Conservation (phyloP, 2,888 invertebrate species). For the Tetrapedia diversipes region DNA sequence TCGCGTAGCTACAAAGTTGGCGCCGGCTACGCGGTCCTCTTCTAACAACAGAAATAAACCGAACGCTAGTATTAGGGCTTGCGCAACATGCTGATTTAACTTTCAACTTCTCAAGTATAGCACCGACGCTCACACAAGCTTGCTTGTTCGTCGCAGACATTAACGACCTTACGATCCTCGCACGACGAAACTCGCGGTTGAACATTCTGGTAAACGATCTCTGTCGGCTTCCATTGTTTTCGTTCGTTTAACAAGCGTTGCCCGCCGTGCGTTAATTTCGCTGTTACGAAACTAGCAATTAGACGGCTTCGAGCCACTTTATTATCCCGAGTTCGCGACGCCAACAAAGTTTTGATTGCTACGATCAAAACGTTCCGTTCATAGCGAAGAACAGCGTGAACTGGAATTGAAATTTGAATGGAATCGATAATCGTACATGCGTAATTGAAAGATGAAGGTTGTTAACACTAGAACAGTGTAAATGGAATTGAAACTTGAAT, state of each 20-base stretch:
- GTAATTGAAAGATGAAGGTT: too few relatives aligned
- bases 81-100: conserved; percentile 52
- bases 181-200: background rate
- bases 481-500: too few relatives aligned
- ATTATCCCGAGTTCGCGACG: background rate
- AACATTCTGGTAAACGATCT: background rate
- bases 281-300: conserved; percentile 21
- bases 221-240: background rate
- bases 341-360: too few relatives aligned
- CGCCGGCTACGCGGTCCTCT: conserved; percentile 30
- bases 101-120: conserved; percentile 27
- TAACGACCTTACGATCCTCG: background rate
- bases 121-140: background rate
- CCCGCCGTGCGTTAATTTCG: background rate
- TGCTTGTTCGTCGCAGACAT: background rate
- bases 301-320: background rate
- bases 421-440: too few relatives aligned
- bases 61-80: conserved; percentile 37
- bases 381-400: too few relatives aligned
- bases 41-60: conserved; percentile 48
- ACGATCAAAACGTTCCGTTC: too few relatives aligned
- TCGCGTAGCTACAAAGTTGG: conserved; percentile 30
- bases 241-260: background rate
- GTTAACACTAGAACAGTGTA: too few relatives aligned
- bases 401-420: too few relatives aligned